Evolutionary conservation across 2,888 invertebrate genomes (phyloP).

Genomic region (Chelonus formosanus): DNA sequence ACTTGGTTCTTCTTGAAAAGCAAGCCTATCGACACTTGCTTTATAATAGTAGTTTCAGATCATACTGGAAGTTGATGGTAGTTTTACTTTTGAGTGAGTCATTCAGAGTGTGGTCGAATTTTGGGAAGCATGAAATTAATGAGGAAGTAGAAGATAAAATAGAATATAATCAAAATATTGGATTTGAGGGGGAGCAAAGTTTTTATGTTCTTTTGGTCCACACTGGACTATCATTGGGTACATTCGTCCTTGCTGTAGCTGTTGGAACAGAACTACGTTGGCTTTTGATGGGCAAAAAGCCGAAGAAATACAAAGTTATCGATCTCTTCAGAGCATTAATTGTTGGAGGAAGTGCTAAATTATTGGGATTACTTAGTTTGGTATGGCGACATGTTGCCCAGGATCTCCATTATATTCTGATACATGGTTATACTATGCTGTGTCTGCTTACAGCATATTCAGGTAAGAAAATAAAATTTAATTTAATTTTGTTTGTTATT

Average conservation of each 20-base stretch:
- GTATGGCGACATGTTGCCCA: slow-evolving; percentile 57
- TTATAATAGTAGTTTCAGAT: slow-evolving; percentile 80
- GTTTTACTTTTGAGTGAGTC: slow-evolving; percentile 83
- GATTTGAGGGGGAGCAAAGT: slow-evolving; percentile 53
- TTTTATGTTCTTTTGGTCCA: slow-evolving; percentile 56
- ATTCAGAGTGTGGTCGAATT: slow-evolving; percentile 73
- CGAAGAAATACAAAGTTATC: slow-evolving; percentile 48
- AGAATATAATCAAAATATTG: slow-evolving; percentile 34
- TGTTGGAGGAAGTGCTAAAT: slow-evolving; percentile 59
- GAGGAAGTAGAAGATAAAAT: slow-evolving; percentile 18
- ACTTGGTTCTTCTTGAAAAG: slow-evolving; percentile 81
- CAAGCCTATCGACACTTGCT: slow-evolving; percentile 87
- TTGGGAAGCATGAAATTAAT: slow-evolving; percentile 25
- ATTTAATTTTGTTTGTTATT: slow-evolving; percentile 2
- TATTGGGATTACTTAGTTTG: slow-evolving; percentile 57
- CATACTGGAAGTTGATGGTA: slow-evolving; percentile 82
- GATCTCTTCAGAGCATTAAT: slow-evolving; percentile 54
- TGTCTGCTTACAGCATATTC: slow-evolving; percentile 73
- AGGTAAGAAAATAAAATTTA: slow-evolving; percentile 63
- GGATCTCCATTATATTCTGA: slow-evolving; percentile 64
- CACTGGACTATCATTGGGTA: slow-evolving; percentile 52
- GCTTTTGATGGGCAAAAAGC: slow-evolving; percentile 45
- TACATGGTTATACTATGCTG: slow-evolving; percentile 72
- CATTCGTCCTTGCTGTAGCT: slow-evolving; percentile 50
- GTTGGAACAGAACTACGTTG: slow-evolving; percentile 55